Base-by-base conservation (phyloP, 53 echinoderm and acorn worm species). In the Arbacia lixula region DNA sequence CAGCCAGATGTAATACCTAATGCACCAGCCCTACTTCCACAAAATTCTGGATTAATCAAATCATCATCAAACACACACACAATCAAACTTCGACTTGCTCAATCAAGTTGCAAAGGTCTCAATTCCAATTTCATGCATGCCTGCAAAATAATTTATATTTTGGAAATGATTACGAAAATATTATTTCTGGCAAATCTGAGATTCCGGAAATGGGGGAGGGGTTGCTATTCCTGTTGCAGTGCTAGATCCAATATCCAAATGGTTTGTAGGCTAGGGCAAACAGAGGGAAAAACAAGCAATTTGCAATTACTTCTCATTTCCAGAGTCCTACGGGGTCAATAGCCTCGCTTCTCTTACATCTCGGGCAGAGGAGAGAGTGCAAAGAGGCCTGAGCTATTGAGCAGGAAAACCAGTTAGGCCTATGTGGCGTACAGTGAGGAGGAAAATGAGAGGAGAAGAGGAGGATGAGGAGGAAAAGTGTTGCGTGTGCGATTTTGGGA, bases 121-220 rank as follows among this genome's bases (percentile, higher is more conserved):
- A 74, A 74, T 73, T 73, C 51, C 26, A 29, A 31, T 73, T 73
- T 33, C 53, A 73, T 19, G 53, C 73, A 30, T 53, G 73, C 73
- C 73, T 17, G 73, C 73, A 73, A 73, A 73, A 52, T 52, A 73
- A 73, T 74, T 74, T 74, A 53, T 74, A 74, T 51, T 52, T 74
- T 74, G 74, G 33, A 74, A 52, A 74, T 74, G 53, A 74, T 74
- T 74, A 74, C 49, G 53, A 74, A 31, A 74, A 74, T 74, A 74
- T 74, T 53, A 53, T 52, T 52, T 74, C 21, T 29, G 20, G 53
- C 53, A 28, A n/a, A 14, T 53, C 74, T 30, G 49, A 43, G 53
- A 51, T 53, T 74, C 74, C 52, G 53, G 51, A 74, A n/a, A n/a
- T n/a, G 74, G 74, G 74, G 53, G 20, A 6, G 33, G 6, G 34